Evolutionary conservation across 1,140 invertebrate species (phyloP).

Genomic region (Bombus picipes): DNA sequence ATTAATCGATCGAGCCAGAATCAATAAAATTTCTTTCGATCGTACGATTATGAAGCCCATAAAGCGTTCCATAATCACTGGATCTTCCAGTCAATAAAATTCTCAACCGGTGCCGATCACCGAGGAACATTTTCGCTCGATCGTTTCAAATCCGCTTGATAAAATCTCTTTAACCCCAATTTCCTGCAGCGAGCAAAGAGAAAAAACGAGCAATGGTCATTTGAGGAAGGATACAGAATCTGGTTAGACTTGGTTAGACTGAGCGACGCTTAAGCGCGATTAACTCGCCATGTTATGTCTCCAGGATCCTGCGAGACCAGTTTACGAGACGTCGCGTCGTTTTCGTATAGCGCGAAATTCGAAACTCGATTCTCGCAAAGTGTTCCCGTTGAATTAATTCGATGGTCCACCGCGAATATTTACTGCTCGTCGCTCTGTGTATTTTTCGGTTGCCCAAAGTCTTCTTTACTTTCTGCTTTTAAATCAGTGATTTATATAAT

Average conservation of each 20-base stretch:
- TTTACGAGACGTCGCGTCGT: slow-evolving; percentile 47
- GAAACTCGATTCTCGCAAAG: slow-evolving; percentile 22
- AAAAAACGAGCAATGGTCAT: not conserved
- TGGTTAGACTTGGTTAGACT: not conserved
- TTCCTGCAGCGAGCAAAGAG: not conserved
- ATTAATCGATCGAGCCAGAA: not conserved
- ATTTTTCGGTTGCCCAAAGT: not conserved
- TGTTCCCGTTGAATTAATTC: slow-evolving; percentile 25
- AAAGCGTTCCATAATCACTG: not conserved
- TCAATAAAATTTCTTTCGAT: slow-evolving; percentile 17
- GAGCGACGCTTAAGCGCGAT: slow-evolving; percentile 23
- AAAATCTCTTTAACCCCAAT: not conserved
- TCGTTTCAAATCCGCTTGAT: not conserved
- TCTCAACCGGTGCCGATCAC: not conserved
- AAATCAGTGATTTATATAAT: not conserved
- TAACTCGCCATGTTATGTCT: slow-evolving; percentile 61
- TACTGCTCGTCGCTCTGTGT: not conserved
- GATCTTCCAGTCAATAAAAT: slow-evolving; percentile 13
- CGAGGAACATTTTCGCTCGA: not conserved
- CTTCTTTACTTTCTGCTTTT: not conserved
- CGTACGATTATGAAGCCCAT: too few relatives aligned
- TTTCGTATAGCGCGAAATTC: slow-evolving; percentile 42
- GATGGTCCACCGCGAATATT: not conserved
- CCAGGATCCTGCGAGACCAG: slow-evolving; percentile 32
- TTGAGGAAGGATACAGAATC: not conserved